phyloP scores from a whole-genome alignment of 2,888 invertebrate species.

The Zaprionus bogoriensis region DNA sequence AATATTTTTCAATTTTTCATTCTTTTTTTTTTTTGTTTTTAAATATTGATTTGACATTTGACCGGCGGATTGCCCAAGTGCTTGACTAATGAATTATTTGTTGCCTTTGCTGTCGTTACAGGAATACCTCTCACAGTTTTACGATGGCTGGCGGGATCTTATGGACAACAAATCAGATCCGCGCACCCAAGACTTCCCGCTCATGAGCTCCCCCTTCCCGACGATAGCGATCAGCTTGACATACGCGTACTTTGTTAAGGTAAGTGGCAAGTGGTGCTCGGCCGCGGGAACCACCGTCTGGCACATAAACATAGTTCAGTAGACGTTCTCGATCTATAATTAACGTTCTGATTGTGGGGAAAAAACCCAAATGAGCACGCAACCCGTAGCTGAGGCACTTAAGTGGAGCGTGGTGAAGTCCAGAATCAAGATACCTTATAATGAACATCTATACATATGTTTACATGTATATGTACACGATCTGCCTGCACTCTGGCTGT shows the following conservation, averaged over 20 bases:
- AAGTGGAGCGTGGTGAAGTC: background rate
- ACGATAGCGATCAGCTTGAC: slow-evolving; percentile 89
- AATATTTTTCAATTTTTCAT: too few species aligned
- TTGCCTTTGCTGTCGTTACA: slow-evolving; percentile 58
- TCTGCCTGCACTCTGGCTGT: slow-evolving; percentile 2
- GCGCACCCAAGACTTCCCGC: slow-evolving; percentile 90
- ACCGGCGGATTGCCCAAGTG: slow-evolving; percentile 39
- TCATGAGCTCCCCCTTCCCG: slow-evolving; percentile 92
- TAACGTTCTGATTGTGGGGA: slow-evolving; percentile 22
- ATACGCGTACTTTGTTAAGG: slow-evolving; percentile 90
- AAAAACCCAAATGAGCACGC: slow-evolving; percentile 35
- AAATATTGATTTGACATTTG: slow-evolving; percentile 65
- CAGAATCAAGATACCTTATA: slow-evolving; percentile 11
- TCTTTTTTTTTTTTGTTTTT: slow-evolving; percentile 29
- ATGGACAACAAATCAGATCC: slow-evolving; percentile 94
- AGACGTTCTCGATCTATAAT: slow-evolving; percentile 34
- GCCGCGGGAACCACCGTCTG: slow-evolving; percentile 13
- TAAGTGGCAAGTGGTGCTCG: slow-evolving; percentile 76
- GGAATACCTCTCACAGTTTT: slow-evolving; percentile 81
- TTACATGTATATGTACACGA: slow-evolving; percentile 26
- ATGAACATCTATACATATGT: slow-evolving; percentile 1
- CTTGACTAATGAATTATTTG: slow-evolving; percentile 16
- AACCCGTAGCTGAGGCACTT: slow-evolving; percentile 28
- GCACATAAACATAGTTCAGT: slow-evolving; percentile 2
- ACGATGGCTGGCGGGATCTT: slow-evolving; percentile 85